These are phyloP conservation scores for Clytia hemisphaerica DNA, from an alignment of 30 jellyfish, hydroid and myxozoan species.

Conservation along the genomic window DNA sequence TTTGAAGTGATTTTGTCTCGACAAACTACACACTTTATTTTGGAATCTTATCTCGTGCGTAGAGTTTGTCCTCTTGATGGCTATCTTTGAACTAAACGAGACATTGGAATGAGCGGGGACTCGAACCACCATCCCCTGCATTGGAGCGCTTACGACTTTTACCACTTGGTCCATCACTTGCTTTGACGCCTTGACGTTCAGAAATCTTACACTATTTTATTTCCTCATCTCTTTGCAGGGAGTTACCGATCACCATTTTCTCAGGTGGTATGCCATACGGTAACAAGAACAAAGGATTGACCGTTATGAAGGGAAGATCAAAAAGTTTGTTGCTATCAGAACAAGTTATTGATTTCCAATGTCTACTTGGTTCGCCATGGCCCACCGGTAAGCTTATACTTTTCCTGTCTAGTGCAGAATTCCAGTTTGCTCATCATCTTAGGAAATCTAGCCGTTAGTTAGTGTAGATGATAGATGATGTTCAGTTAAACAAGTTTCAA, in stretches of 20 bases:
- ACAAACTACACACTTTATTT: too few relatives aligned
- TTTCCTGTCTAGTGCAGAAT: background rate
- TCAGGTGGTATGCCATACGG: conserved; percentile 96
- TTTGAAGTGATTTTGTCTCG: background rate
- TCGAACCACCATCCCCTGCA: too few relatives aligned
- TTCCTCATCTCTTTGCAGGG: conserved; percentile 54
- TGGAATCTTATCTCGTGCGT: too few relatives aligned
- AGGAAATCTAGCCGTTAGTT: too few relatives aligned
- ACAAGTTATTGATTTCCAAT: conserved; percentile 62
- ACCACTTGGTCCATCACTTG: too few relatives aligned
- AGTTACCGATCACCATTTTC: conserved; percentile 46
- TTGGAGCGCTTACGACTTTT: too few relatives aligned
- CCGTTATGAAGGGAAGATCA: conserved; percentile 81
- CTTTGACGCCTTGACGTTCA: background rate
- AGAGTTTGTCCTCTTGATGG: too few relatives aligned
- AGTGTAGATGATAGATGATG: too few relatives aligned
- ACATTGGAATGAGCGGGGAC: too few relatives aligned
- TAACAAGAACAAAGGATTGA: conserved; percentile 64
- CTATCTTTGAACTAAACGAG: too few relatives aligned
- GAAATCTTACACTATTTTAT: background rate
- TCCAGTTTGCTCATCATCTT: too few relatives aligned
- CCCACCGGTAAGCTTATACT: conserved; percentile 49
- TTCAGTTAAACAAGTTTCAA: too few relatives aligned
- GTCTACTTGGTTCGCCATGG: conserved; percentile 61
- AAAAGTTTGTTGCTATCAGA: conserved; percentile 78